These are phyloP conservation scores for Saimiri boliviensis DNA, from an alignment of 2,113 vertebrate genomes.

Conservation along the genomic window DNA sequence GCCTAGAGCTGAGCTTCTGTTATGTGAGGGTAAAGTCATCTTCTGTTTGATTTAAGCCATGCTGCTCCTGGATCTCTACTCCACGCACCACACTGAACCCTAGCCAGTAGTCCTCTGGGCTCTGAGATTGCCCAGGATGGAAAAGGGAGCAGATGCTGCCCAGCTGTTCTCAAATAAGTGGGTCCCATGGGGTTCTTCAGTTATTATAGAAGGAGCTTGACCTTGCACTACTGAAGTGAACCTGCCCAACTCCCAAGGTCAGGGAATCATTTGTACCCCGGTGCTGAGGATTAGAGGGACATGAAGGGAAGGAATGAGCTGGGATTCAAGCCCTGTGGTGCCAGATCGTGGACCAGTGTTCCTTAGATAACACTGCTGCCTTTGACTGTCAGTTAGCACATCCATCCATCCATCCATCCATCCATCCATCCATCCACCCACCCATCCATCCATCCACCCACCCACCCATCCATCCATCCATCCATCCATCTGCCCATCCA, in stretches of 20 bases:
- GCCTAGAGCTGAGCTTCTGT: background rate
- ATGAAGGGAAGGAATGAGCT: accelerated
- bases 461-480: background rate
- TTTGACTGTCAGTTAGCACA: background rate
- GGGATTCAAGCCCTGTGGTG: background rate
- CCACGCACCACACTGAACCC: background rate
- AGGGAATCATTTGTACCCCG: background rate
- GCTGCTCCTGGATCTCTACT: background rate
- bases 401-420: too few relatives aligned
- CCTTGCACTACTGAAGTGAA: accelerated
- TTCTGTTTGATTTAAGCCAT: background rate
- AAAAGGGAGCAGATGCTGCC: background rate
- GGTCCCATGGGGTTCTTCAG: background rate
- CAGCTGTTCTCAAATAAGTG: background rate
- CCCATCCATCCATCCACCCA: background rate
- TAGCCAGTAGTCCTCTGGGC: background rate
- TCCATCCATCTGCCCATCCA: too few relatives aligned
- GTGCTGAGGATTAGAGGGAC: background rate
- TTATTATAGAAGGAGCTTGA: background rate
- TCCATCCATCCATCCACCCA: background rate
- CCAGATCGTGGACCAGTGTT: background rate
- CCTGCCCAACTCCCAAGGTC: too few relatives aligned
- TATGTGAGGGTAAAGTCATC: background rate
- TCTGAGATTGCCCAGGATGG: background rate
- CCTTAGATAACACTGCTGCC: background rate